These are phyloP conservation scores for Adelges cooleyi DNA, from an alignment of 1,140 invertebrate genomes.

Conservation along the genomic window DNA sequence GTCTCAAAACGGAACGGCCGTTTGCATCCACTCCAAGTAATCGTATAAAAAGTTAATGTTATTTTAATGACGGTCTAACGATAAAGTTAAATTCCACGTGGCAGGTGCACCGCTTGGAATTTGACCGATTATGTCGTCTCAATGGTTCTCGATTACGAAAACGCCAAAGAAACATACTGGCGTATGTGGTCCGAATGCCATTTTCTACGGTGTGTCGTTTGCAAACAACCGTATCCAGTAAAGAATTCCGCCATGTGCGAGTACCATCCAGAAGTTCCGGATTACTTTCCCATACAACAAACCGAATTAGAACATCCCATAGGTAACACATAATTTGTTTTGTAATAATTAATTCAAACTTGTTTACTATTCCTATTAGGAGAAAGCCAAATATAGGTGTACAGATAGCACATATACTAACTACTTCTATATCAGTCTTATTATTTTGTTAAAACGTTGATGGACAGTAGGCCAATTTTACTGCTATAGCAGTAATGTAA, in stretches of 20 bases:
- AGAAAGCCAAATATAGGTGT: too few relatives aligned
- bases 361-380: too few relatives aligned
- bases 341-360: too few relatives aligned
- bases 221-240: not conserved
- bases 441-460: too few relatives aligned
- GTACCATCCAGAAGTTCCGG: not conserved
- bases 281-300: not conserved
- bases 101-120: not conserved
- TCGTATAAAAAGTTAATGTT: not conserved
- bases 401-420: too few relatives aligned
- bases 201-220: not conserved
- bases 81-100: not conserved
- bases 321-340: not conserved
- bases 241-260: not conserved
- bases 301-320: not conserved
- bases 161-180: constrained; percentile 8
- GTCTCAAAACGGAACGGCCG: not conserved
- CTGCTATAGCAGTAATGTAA: too few relatives aligned
- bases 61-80: not conserved
- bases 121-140: not conserved
- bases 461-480: too few relatives aligned
- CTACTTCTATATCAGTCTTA: too few relatives aligned
- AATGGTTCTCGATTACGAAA: not conserved
- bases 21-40: constrained; percentile 8
- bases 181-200: not conserved